Base-by-base conservation (phyloP, 1,140 invertebrate species). In the Mycetomoellerius zeteki region DNA sequence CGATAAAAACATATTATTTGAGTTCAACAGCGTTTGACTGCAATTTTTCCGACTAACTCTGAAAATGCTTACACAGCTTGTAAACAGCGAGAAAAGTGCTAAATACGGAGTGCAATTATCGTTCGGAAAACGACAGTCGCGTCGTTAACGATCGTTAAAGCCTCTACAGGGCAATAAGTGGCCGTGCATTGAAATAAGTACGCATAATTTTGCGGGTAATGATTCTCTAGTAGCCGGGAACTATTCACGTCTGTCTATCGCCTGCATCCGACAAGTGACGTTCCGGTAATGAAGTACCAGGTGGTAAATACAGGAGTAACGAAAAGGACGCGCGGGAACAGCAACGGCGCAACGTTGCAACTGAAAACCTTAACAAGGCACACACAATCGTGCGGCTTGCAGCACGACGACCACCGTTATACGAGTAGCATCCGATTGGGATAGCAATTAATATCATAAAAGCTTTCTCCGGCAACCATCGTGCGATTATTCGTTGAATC, bases 371-470 rank as follows among this genome's bases (percentile, higher is more conserved):
- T 84, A 84, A 84, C 80, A 62, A 84, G 37, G 69, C 56, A 24
- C 69, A 75, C 69, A 84, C 80, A 84, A 84, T 62, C 80, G 80
- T 24, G 69, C 27, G 69, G 67, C 19, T 82, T n/a, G 19, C 67
- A 73, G 54, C 69, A 7, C 62, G 69, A 73, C 67, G 80, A 82
- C 67, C 80, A 52, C 65, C 30, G 64, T 81, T 81, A 58, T 52
- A 19, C 80, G 80, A 75, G 19, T 75, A 84, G 69, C 69, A 60
- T 73, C 37, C 80, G 80, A 84, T 84, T 84, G 80, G 69, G 69
- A 84, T 84, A 84, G 69, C 80, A 84, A 84, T 84, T 84, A 84
- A 84, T 84, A 58, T 84, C 75, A 82, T 82, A 84, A 84, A 84
- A 84, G 80, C 80, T 84, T 84, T 84, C 80, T 84, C 54, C 71